These are phyloP conservation scores for Automeris io DNA, from an alignment of 2,888 invertebrate species.

Conservation along the genomic window DNA sequence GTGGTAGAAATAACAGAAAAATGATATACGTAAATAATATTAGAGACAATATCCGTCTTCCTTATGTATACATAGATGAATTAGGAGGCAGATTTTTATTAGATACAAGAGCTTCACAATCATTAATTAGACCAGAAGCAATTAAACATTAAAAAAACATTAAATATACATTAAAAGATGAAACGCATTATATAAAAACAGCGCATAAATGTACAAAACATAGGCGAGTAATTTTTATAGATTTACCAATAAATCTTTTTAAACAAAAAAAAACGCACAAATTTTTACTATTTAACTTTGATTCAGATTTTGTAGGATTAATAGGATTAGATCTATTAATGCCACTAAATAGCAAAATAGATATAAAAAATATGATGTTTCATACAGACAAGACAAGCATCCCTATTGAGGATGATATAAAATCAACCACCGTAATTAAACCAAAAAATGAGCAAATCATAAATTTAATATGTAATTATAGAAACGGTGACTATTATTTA, in stretches of 20 bases:
- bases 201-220: slow-evolving; percentile 38
- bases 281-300: slow-evolving; percentile 24
- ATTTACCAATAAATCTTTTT: slow-evolving; percentile 14
- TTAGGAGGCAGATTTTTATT: slow-evolving; percentile 20
- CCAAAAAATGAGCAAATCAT: slow-evolving; percentile 17
- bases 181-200: slow-evolving; percentile 44
- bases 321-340: slow-evolving; percentile 21
- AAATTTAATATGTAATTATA: slow-evolving; percentile 16
- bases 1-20: slow-evolving; percentile 5
- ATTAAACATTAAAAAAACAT: slow-evolving; percentile 4
- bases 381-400: slow-evolving; percentile 13
- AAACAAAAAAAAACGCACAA: slow-evolving; percentile 19
- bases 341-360: slow-evolving; percentile 16
- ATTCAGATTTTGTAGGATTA: slow-evolving; percentile 21
- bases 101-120: slow-evolving; percentile 21
- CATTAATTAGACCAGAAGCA: slow-evolving; percentile 14
- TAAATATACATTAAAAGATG: slow-evolving; percentile 12
- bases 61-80: slow-evolving; percentile 18
- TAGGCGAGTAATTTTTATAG: slow-evolving; percentile 15
- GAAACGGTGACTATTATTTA: slow-evolving; percentile 14
- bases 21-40: slow-evolving; percentile 15
- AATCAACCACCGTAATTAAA: slow-evolving; percentile 12
- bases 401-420: slow-evolving; percentile 17
- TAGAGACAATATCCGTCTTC: slow-evolving; percentile 10
- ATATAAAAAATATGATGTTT: slow-evolving; percentile 21